These are phyloP conservation scores for Eupithecia centaureata DNA, from an alignment of 2,888 invertebrate species.

Conservation along the genomic window DNA sequence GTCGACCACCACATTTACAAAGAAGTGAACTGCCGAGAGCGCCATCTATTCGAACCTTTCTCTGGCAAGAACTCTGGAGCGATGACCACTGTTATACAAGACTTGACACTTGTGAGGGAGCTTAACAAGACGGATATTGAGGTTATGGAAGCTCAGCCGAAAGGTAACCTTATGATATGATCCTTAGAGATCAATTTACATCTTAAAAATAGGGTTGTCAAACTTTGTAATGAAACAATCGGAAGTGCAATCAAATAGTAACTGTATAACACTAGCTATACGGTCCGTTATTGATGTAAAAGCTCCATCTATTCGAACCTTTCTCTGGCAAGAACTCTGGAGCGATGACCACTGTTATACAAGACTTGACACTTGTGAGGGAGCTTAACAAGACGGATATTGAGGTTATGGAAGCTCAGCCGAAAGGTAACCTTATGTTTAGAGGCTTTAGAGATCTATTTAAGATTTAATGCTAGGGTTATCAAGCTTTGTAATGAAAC, in stretches of 20 bases:
- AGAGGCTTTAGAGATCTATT: background rate
- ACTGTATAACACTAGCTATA: background rate
- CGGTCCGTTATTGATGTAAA: slow-evolving; percentile 53
- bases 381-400: slow-evolving; percentile 80
- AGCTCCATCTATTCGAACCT: slow-evolving; percentile 89
- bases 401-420: slow-evolving; percentile 73
- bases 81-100: slow-evolving; percentile 86
- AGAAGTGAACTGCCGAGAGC: slow-evolving; percentile 87
- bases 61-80: slow-evolving; percentile 90
- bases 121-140: slow-evolving; percentile 71
- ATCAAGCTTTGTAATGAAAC: background rate
- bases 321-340: slow-evolving; percentile 91
- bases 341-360: slow-evolving; percentile 86
- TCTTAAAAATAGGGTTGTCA: background rate
- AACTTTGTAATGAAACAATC: background rate
- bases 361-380: slow-evolving; percentile 81
- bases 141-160: slow-evolving; percentile 73
- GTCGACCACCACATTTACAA: slow-evolving; percentile 91
- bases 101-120: slow-evolving; percentile 83
- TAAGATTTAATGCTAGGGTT: background rate
- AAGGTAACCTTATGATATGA: slow-evolving; percentile 54
- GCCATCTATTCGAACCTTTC: slow-evolving; percentile 90
- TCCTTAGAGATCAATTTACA: background rate
- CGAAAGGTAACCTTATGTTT: slow-evolving; percentile 59
- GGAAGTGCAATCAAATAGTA: background rate